Evolutionary conservation across 2,888 invertebrate species (phyloP).

Genomic region (Melanostoma mellinum): DNA sequence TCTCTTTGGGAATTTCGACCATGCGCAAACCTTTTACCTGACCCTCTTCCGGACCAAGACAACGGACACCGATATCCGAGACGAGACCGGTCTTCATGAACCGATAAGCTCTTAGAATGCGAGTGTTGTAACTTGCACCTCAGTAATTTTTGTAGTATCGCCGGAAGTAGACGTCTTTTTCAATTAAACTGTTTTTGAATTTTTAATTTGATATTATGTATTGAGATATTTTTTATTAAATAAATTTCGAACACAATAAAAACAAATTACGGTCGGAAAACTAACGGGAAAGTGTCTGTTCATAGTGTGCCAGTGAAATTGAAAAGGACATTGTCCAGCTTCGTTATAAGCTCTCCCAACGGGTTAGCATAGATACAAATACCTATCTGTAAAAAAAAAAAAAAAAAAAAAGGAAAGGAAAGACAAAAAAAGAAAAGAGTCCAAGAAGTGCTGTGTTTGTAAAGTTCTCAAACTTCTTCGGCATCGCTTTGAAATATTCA

Average conservation of each 20-base stretch:
- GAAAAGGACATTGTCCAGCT: conserved; percentile 12
- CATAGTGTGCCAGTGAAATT: conserved; percentile 22
- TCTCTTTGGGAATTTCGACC: conserved; percentile 21
- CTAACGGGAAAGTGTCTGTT: conserved; percentile 2
- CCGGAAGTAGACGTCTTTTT: conserved; percentile 74
- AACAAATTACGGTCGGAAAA: conserved; percentile 11
- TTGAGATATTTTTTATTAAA: conserved; percentile 34
- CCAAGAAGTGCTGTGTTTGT: conserved; percentile 58
- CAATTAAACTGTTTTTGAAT: conserved; percentile 59
- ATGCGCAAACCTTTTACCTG: conserved; percentile 43
- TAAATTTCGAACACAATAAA: conserved; percentile 18
- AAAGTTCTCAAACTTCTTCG: conserved; percentile 44
- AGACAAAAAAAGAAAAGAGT: conserved; percentile 17
- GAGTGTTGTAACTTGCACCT: conserved; percentile 69
- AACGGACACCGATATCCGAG: no score
- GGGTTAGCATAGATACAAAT: conserved; percentile 16
- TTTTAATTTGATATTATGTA: conserved; percentile 54
- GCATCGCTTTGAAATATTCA: conserved; percentile 66
- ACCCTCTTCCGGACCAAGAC: conserved; percentile 8
- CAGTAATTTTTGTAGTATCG: conserved; percentile 75
- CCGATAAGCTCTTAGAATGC: conserved; percentile 67
- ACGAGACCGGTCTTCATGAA: conserved; percentile 28
- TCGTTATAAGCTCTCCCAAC: conserved; percentile 22
- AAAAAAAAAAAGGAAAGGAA: conserved; percentile 38
- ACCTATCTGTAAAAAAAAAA: neutral